Percentiles rank a stretch among this genome's conserved stretches.
phyloP scores from a whole-genome alignment of 2,888 invertebrate genomes.

The Tipula lateralis region DNA sequence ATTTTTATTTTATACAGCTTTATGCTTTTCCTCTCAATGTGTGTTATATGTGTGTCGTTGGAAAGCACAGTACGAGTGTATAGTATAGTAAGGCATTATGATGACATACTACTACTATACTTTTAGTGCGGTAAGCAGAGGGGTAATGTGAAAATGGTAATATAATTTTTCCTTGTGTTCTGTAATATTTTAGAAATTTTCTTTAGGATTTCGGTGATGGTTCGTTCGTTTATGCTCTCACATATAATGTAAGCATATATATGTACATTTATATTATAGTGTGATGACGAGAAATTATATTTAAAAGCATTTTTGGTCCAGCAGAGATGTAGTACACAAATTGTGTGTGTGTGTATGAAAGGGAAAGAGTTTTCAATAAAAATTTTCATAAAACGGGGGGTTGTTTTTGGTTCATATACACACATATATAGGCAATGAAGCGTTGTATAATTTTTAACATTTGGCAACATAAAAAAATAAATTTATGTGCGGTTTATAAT shows the following conservation, averaged over 20 bases:
- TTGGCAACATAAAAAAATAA: not conserved
- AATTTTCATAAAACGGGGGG: not conserved
- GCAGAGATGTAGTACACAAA: not conserved
- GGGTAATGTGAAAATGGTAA: not conserved
- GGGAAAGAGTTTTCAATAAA: not conserved
- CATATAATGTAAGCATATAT: not conserved
- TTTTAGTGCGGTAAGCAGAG: not conserved
- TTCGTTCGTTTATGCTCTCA: not conserved
- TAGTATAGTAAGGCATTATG: not conserved
- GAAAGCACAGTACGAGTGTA: not conserved
- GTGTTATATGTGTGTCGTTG: not conserved
- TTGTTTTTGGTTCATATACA: not conserved
- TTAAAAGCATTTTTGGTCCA: not conserved
- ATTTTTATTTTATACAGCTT: not conserved
- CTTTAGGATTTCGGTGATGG: not conserved
- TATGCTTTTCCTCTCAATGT: not conserved
- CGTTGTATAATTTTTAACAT: not conserved
- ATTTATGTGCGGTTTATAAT: conserved; percentile 15
- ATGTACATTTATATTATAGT: not conserved
- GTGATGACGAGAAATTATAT: not conserved
- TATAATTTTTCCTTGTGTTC: not conserved
- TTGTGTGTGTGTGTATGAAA: not conserved
- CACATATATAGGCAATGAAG: no score
- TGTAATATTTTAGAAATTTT: not conserved
- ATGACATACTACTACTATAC: not conserved